phyloP scores from a whole-genome alignment of 92 coral and sea anemone genomes.

The Epizoanthus illoricatus region DNA sequence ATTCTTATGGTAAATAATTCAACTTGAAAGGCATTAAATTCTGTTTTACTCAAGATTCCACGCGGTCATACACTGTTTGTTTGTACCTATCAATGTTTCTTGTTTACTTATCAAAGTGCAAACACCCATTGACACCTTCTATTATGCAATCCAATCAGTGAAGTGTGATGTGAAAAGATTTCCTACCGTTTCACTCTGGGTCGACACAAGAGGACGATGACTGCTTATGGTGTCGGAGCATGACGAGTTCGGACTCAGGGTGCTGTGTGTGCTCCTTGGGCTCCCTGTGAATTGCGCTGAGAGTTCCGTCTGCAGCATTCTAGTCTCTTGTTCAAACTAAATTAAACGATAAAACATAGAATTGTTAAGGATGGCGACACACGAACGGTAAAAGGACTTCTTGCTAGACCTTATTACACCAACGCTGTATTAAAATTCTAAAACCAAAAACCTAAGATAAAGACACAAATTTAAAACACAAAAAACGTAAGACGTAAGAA shows the following conservation, averaged over 20 bases:
- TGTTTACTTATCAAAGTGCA: no score
- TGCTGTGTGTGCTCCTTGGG: background rate
- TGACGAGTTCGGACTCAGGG: background rate
- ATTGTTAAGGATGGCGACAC: background rate
- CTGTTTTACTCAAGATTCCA: no score
- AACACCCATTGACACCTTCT: no score
- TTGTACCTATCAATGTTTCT: no score
- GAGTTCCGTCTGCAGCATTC: background rate
- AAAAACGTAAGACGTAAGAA: no score
- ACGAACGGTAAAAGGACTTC: background rate
- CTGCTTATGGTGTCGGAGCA: conserved; percentile 8
- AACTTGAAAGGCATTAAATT: no score
- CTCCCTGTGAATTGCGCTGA: background rate
- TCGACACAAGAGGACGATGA: conserved; percentile 45
- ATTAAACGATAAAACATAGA: background rate
- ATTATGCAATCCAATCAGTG: no score
- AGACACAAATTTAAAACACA: no score
- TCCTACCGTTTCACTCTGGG: conserved; percentile 62
- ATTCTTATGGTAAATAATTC: no score
- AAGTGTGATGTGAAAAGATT: background rate
- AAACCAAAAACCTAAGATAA: no score
- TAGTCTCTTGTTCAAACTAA: conserved; percentile 22
- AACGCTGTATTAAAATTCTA: no score
- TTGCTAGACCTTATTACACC: background rate
- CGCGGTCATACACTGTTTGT: no score